Evolutionary conservation across 2,113 vertebrate genomes (phyloP).

Genomic region (Erythrolamprus reginae): DNA sequence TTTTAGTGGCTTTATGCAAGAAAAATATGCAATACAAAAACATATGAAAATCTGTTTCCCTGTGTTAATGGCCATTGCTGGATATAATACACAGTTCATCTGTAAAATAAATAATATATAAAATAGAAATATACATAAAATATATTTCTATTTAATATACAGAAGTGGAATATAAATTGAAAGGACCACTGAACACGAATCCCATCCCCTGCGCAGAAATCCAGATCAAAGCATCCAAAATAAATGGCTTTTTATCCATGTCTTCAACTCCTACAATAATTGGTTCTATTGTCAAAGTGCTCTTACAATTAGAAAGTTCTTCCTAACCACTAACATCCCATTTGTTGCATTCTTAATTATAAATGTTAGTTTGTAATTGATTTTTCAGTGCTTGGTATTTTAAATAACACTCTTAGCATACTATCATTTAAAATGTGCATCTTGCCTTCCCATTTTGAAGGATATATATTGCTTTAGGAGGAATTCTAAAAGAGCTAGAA

Average conservation of each 20-base stretch:
- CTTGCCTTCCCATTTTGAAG: background rate
- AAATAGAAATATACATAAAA: background rate
- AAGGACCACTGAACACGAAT: background rate
- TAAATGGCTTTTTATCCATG: background rate
- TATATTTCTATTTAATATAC: background rate
- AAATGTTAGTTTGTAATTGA: background rate
- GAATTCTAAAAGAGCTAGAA: background rate
- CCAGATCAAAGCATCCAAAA: background rate
- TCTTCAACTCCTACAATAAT: background rate
- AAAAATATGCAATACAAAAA: background rate
- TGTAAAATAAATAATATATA: background rate
- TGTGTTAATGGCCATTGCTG: background rate
- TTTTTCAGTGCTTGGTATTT: background rate
- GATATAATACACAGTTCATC: background rate
- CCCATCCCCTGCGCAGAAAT: background rate
- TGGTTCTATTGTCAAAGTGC: background rate
- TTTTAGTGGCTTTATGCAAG: background rate
- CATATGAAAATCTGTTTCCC: background rate
- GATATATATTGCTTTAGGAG: background rate
- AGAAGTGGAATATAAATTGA: background rate
- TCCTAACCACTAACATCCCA: background rate
- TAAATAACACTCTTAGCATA: background rate
- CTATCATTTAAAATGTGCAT: background rate
- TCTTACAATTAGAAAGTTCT: background rate
- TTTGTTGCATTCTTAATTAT: background rate